Evolutionary conservation across 2,888 invertebrate species (phyloP).

Genomic region (Ditula angustiorana): DNA sequence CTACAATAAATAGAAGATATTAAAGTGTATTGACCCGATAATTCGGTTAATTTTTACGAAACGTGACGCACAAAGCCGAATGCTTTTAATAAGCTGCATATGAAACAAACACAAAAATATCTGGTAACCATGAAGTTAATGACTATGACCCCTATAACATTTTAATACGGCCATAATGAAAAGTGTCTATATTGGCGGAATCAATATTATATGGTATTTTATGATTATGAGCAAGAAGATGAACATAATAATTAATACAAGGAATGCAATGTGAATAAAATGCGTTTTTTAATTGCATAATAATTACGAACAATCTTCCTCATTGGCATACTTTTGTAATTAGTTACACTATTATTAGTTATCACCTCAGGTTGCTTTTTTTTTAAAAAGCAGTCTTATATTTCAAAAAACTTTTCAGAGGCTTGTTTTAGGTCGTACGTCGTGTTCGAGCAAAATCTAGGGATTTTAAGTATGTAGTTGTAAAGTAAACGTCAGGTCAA

Average conservation of each 20-base stretch:
- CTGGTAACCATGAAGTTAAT: slow-evolving; percentile 6
- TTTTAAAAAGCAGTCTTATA: no score
- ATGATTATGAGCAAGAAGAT: no score
- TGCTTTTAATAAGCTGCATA: slow-evolving; percentile 29
- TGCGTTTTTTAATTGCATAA: no score
- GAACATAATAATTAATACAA: no score
- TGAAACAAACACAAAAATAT: slow-evolving; percentile 6
- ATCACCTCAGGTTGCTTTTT: no score
- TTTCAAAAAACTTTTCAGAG: no score
- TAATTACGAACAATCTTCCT: no score
- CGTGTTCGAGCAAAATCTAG: neutral
- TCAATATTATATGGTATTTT: no score
- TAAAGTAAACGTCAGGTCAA: slow-evolving; percentile 53
- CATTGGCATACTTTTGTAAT: neutral
- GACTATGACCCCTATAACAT: neutral
- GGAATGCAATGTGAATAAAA: no score
- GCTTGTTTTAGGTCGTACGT: no score
- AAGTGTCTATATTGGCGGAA: neutral
- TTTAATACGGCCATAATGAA: neutral
- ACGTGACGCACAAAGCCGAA: slow-evolving; percentile 33
- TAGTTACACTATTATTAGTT: no score
- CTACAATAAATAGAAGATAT: slow-evolving; percentile 13
- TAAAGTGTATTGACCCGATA: slow-evolving; percentile 33
- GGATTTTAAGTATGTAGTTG: slow-evolving; percentile 7
- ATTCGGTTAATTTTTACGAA: slow-evolving; percentile 31